Conservation (phyloP, 2,888 invertebrate species). For the Dichetophora obliterata region DNA sequence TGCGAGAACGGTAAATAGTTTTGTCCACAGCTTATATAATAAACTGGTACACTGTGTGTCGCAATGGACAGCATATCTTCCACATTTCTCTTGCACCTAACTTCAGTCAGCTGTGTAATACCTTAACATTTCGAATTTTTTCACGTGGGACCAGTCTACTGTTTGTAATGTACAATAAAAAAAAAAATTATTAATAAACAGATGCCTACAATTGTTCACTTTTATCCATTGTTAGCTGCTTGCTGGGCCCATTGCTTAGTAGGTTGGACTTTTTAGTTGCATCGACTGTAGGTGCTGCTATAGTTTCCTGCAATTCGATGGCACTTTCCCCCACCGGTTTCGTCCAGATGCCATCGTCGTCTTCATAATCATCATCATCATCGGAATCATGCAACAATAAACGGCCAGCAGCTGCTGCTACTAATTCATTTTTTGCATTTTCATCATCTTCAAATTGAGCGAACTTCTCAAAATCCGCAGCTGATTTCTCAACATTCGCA, state of each 20-base stretch:
- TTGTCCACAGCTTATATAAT: no score
- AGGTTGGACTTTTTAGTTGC: conserved; percentile 17
- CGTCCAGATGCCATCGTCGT: conserved; percentile 66
- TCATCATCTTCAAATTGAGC: conserved; percentile 41
- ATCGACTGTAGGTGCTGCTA: conserved; percentile 33
- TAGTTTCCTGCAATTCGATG: conserved; percentile 8
- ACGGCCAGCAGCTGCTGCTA: conserved; percentile 50
- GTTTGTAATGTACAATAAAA: not conserved
- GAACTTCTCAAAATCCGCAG: conserved; percentile 28
- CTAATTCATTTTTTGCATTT: conserved; percentile 47
- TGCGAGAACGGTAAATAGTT: no score
- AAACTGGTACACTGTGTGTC: no score
- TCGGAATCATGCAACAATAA: conserved; percentile 56
- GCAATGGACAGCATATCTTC: no score
- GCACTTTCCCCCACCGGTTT: conserved; percentile 60
- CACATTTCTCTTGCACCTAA: no score
- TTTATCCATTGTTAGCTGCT: conserved; percentile 45
- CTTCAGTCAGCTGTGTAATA: not conserved
- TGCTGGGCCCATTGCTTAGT: conserved; percentile 57
- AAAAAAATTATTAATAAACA: not conserved
- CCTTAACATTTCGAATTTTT: no score
- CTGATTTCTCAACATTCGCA: conserved; percentile 64
- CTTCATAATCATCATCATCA: conserved; percentile 59
- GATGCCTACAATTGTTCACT: conserved; percentile 56
- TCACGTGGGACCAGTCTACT: no score